These are phyloP conservation scores for Mungos mungo DNA, from an alignment of 2,113 vertebrate species.

Conservation along the genomic window DNA sequence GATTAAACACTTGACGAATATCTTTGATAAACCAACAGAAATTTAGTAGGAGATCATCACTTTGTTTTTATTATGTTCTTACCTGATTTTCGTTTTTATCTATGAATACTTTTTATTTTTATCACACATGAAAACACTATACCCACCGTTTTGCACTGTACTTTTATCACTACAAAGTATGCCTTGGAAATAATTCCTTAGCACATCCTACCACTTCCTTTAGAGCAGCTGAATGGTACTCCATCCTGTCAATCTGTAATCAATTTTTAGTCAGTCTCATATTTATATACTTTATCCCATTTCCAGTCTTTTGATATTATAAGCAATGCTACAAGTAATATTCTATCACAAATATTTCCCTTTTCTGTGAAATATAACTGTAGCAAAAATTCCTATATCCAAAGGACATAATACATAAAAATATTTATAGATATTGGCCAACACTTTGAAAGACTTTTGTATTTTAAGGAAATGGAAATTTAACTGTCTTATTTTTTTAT, in stretches of 20 bases:
- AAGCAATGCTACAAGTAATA: neutral
- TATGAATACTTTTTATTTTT: neutral
- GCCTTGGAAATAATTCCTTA: neutral
- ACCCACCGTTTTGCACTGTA: neutral
- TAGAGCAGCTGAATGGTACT: neutral
- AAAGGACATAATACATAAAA: neutral
- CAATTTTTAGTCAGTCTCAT: neutral
- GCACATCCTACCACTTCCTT: neutral
- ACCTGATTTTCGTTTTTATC: neutral
- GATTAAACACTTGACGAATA: neutral
- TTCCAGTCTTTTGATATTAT: neutral
- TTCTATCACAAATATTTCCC: neutral
- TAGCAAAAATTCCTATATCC: neutral
- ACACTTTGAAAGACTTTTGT: neutral
- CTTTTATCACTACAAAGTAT: neutral
- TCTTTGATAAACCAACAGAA: neutral
- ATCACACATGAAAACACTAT: neutral
- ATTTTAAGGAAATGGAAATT: constrained; percentile 10
- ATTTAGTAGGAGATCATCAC: neutral
- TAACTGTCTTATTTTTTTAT: neutral
- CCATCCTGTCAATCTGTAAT: neutral
- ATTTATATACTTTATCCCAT: neutral
- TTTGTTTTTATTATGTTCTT: neutral
- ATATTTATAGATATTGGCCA: neutral
- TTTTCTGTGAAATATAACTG: neutral